Evolutionary conservation across 2,113 vertebrate genomes (phyloP), one percentile per base, ranked within the genome.

Genomic region (Furnarius figulus): DNA sequence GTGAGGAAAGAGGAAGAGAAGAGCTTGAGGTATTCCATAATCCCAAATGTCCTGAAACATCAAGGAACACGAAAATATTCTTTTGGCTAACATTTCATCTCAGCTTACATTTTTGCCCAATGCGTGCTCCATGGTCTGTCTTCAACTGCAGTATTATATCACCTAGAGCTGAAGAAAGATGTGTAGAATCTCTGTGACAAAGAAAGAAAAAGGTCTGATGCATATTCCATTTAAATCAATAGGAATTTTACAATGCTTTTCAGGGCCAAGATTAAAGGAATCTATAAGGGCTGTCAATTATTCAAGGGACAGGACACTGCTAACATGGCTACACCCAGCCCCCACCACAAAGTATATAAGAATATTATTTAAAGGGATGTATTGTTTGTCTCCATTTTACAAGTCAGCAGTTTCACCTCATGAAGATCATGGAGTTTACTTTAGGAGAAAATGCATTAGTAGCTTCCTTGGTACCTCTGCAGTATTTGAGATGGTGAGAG

Each of bases 21-120:
- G 98, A 99, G 62, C 95, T 99, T 47, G 99, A 99, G 98, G 99
- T 99, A 97, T 96, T 92, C 24, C 35, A 16, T 74, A 46, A 84
- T 78, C 35, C 63, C 78, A 90, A 76, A 58, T 81, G 27, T 22
- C 18, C 68, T 49, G 78, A 56, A 71, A 71, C 33, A 68, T 77
- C 47, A 67, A 49, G 77, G 40, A 89, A 14, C 52, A 49, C 1
- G 1, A 23, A 90, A 22, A 63, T 59, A 68, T 2, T 87, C 16
- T 55, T 86, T 76, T 71, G 53, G 62, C 46, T 91, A 82, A 85
- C 39, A 3, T 87, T 70, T 91, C 44, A 33, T 46, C 31, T 52
- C 59, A 39, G 22, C 4, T 76, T 42, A 37, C 3, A 1, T 75
- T 90, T 76, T 68, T 70, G n/a, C 81, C 17, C 65, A 53, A 0